These are phyloP conservation scores for Mythimna ferrago DNA, from an alignment of 2,888 invertebrate genomes.

Conservation along the genomic window DNA sequence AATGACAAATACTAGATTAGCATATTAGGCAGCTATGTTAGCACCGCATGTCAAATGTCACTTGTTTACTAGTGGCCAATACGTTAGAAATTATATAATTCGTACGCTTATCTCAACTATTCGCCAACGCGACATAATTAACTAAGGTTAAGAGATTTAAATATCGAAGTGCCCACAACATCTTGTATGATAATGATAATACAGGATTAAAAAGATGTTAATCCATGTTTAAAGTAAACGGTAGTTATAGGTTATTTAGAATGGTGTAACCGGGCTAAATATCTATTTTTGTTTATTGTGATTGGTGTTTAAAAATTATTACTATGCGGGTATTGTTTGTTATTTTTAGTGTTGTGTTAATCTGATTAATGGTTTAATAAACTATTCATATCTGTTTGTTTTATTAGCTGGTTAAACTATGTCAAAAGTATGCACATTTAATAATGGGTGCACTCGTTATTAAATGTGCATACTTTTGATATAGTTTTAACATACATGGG, in stretches of 20 bases:
- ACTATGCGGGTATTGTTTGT: not conserved
- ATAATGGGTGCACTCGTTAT: not conserved
- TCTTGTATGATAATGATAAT: not conserved
- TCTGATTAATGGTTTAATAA: conserved; percentile 4
- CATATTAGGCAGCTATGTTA: conserved; percentile 47
- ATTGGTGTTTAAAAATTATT: not conserved
- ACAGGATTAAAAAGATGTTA: conserved; percentile 11
- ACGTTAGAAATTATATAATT: conserved; percentile 47
- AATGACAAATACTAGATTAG: conserved; percentile 53
- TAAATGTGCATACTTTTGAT: not conserved
- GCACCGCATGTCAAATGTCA: conserved; percentile 54
- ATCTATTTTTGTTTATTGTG: conserved; percentile 5
- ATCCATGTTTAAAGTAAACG: conserved; percentile 27
- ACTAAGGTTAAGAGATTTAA: conserved; percentile 29
- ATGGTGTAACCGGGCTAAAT: conserved; percentile 10
- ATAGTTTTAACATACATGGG: not conserved
- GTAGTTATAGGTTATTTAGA: conserved; percentile 23
- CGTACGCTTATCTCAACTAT: conserved; percentile 38
- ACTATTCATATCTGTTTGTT: not conserved
- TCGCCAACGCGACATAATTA: conserved; percentile 32
- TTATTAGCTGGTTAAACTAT: too few species aligned
- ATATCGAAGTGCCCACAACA: conserved; percentile 19
- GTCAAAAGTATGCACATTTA: too few species aligned
- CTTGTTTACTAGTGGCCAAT: conserved; percentile 38
- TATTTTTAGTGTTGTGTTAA: not conserved